A percentile compares a stretch with the other conserved stretches of the same genome.
Conservation (phyloP, 2,113 vertebrate species). For the Neoarius graeffei region DNA sequence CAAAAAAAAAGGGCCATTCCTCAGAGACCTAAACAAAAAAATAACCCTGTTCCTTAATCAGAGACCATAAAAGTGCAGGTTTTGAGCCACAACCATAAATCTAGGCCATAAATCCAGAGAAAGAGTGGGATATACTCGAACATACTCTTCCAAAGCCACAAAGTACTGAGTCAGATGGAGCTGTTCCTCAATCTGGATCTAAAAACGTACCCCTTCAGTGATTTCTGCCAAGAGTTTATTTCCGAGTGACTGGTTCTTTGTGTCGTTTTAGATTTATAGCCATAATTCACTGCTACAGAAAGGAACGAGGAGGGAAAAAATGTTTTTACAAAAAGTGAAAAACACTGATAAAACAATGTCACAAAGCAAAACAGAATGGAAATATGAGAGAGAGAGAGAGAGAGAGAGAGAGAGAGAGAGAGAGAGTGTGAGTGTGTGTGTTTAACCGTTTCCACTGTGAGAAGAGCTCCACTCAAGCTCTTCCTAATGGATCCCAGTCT, state of each 20-base stretch:
- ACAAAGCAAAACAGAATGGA: not conserved
- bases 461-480: not conserved
- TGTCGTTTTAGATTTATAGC: not conserved
- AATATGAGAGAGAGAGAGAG: not conserved
- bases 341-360: not conserved
- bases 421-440: no score
- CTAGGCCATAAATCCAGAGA: not conserved
- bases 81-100: not conserved
- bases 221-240: not conserved
- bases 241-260: not conserved
- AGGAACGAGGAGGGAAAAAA: not conserved
- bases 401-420: not conserved
- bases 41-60: not conserved
- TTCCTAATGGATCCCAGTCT: constrained; percentile 12
- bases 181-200: not conserved
- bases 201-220: not conserved
- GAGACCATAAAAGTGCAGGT: not conserved
- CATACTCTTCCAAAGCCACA: no score
- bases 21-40: not conserved
- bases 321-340: not conserved
- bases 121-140: no score
- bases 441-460: constrained; percentile 29
- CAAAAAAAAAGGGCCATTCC: not conserved
- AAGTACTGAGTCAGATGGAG: not conserved
- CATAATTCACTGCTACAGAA: not conserved